Base-by-base conservation (phyloP, 1,140 invertebrate species). In the Drosophila micromelanica region DNA sequence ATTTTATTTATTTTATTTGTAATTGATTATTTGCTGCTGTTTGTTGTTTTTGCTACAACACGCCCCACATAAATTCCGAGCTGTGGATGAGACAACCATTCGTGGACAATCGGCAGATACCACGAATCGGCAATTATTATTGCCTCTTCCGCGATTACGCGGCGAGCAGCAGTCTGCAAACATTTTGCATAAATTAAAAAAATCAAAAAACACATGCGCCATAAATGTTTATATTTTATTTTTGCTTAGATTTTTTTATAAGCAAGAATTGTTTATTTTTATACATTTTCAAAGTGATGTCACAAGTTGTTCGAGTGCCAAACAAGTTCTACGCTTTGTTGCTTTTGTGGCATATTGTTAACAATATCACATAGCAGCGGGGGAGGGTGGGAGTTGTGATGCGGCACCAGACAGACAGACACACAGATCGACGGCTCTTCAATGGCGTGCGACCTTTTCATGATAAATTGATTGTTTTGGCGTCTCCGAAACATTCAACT, bases 241-340 rank as follows among this genome's bases (percentile, higher is more conserved):
- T 23, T 17, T 40, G 11, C 49, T 51, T 52, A 0, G 15, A 20
- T 51, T 45, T 52, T 37, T 77, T 63, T 73, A 59, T 67, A 73
- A 70, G 72, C 65, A 80, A 51, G 59, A 85, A 73, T 78, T 79
- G 78, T 79, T 77, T 87, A 89, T 87, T 89, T 89, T 77, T 87
- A 84, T 68, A 84, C 76, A 72, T 89, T 89, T 89, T 80, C 84
- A 38, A 46, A 82, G 84, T 89, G 84, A 89, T 89, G 84, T 89
- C 84, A 89, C 80, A 74, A 67, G 59, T 56, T 30, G 46, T 40
- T 57, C 59, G 61, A 71, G 72, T 79, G 76, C 37, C 80, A 71
- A 86, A 81, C 74, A 78, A 86, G 70, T 81, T 72, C 60, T 67
- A 57, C 46, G 35, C 35, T 63, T 51, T 55, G 56, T 37, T 49